Conservation (phyloP, 2,797 vertebrate genomes). For the Malurus splendens region DNA sequence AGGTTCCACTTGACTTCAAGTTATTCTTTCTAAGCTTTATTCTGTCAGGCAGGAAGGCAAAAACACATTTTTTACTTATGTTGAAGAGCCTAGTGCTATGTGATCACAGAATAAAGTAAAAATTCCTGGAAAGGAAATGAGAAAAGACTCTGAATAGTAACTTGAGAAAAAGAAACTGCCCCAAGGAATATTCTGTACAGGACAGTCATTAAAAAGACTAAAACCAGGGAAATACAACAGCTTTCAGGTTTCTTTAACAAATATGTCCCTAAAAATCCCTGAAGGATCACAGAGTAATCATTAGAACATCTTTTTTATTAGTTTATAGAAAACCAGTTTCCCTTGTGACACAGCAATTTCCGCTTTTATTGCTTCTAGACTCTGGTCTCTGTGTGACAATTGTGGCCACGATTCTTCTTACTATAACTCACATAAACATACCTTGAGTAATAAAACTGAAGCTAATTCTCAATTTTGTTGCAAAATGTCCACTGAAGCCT, state of each 20-base stretch:
- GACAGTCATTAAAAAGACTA: not conserved
- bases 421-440: not conserved
- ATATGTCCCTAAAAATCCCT: not conserved
- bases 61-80: not conserved
- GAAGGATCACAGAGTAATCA: not conserved
- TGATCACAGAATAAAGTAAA: not conserved
- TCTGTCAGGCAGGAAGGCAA: conserved; percentile 1
- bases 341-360: not conserved
- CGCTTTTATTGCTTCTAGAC: not conserved
- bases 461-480: conserved; percentile 1
- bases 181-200: not conserved
- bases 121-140: not conserved
- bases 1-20: not conserved
- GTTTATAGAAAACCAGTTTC: not conserved
- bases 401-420: not conserved
- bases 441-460: not conserved
- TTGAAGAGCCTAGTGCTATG: not conserved
- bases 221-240: not conserved
- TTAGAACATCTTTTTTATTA: not conserved
- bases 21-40: not conserved
- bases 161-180: not conserved
- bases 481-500: not conserved
- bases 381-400: not conserved
- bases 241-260: conserved; percentile 1
- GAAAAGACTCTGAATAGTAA: not conserved